Evolutionary conservation across 2,797 vertebrate genomes (phyloP).

Genomic region (Sebastes variabilis): DNA sequence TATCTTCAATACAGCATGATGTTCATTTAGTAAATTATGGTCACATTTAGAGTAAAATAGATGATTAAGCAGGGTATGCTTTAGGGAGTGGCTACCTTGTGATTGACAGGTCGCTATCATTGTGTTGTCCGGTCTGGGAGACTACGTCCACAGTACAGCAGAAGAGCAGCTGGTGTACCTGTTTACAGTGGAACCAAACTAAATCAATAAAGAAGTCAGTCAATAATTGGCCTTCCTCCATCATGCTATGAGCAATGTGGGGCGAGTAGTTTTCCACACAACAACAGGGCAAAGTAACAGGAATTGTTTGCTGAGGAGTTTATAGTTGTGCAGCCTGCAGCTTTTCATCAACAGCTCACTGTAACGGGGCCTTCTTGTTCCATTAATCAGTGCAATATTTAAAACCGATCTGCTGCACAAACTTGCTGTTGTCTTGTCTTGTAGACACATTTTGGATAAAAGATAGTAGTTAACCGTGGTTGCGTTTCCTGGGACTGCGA

Average conservation of each 20-base stretch:
- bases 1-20: no score
- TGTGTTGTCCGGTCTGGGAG: no score
- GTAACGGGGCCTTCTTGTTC: not conserved
- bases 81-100: no score
- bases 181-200: not conserved
- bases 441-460: not conserved
- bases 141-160: not conserved
- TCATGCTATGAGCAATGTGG: not conserved
- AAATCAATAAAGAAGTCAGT: not conserved
- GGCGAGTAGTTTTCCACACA: not conserved
- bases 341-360: not conserved
- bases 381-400: not conserved
- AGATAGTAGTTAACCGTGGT: not conserved
- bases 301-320: not conserved
- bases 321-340: not conserved
- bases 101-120: no score
- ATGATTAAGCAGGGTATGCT: no score
- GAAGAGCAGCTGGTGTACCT: not conserved
- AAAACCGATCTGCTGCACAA: not conserved
- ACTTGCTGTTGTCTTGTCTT: not conserved
- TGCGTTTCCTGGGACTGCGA: not conserved
- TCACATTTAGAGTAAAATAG: no score
- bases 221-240: not conserved
- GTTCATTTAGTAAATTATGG: no score
- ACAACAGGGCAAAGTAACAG: not conserved